A percentile compares a stretch with the other conserved stretches of the same genome.
These are phyloP conservation scores for Neotoma lepida DNA, from an alignment of 2,113 vertebrate genomes.

Conservation along the genomic window DNA sequence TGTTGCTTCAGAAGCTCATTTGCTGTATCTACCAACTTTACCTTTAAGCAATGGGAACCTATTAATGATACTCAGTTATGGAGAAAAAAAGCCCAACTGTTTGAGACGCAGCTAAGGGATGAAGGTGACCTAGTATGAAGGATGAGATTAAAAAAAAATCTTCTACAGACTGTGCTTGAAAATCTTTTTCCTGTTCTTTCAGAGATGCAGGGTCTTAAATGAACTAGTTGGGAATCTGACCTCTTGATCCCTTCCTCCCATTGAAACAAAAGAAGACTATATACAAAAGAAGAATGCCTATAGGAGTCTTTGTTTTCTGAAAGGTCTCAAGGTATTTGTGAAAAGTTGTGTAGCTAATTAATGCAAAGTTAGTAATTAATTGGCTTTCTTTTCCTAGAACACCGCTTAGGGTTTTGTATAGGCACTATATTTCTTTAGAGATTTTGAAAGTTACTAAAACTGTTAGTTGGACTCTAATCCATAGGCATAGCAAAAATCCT, in stretches of 20 bases:
- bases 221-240: constrained; percentile 26
- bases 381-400: not conserved
- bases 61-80: constrained; percentile 3
- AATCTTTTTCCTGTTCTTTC: constrained; percentile 6
- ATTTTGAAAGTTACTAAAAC: constrained; percentile 51
- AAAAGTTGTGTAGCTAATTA: constrained; percentile 25
- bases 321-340: constrained; percentile 35
- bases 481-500: constrained; percentile 52
- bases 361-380: constrained; percentile 59
- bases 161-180: constrained; percentile 20
- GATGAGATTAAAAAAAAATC: constrained; percentile 32
- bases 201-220: constrained; percentile 24
- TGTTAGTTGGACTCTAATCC: constrained; percentile 6
- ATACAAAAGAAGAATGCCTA: constrained; percentile 40
- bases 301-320: constrained; percentile 46
- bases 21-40: not conserved
- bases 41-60: not conserved
- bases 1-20: constrained; percentile 10
- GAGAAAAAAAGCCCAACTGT: constrained; percentile 21
- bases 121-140: not conserved
- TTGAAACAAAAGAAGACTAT: constrained; percentile 38
- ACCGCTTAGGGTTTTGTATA: constrained; percentile 3
- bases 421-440: constrained; percentile 14
- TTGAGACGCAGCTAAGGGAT: not conserved
- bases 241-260: constrained; percentile 9